These are phyloP conservation scores for Lytechinus pictus DNA, from an alignment of 35 echinoderm and acorn worm genomes.

Conservation along the genomic window DNA sequence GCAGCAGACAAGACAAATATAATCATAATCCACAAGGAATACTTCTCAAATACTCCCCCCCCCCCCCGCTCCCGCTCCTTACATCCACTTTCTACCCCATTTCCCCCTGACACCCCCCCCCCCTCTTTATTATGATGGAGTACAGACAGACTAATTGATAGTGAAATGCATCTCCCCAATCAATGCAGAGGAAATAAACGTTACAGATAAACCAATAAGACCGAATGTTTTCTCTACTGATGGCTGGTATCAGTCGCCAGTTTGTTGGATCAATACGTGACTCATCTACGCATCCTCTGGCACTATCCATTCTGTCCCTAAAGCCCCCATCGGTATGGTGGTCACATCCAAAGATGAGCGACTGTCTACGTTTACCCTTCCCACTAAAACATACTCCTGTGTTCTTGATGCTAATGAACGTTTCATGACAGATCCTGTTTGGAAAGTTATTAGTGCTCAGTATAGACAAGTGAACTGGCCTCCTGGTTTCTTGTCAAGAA, in stretches of 20 bases:
- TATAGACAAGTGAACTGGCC: no score
- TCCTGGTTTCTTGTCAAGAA: no score
- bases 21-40: not conserved
- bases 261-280: conserved; percentile 12
- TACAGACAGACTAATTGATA: not conserved
- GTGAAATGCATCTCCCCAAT: not conserved
- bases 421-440: conserved; percentile 11
- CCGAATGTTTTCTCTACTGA: not conserved
- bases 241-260: not conserved
- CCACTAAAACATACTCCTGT: not conserved
- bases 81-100: not conserved
- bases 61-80: not conserved
- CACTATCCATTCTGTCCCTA: not conserved
- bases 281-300: not conserved
- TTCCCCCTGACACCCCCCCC: not conserved
- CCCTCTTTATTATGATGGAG: not conserved
- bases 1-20: not conserved
- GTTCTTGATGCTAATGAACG: not conserved
- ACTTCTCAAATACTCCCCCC: not conserved
- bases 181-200: not conserved
- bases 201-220: not conserved
- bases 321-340: not conserved
- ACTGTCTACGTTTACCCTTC: conserved; percentile 10
- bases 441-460: not conserved
- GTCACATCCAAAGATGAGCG: not conserved